Base-by-base conservation (phyloP, 2,113 vertebrate species). In the Syngnathus floridae region DNA sequence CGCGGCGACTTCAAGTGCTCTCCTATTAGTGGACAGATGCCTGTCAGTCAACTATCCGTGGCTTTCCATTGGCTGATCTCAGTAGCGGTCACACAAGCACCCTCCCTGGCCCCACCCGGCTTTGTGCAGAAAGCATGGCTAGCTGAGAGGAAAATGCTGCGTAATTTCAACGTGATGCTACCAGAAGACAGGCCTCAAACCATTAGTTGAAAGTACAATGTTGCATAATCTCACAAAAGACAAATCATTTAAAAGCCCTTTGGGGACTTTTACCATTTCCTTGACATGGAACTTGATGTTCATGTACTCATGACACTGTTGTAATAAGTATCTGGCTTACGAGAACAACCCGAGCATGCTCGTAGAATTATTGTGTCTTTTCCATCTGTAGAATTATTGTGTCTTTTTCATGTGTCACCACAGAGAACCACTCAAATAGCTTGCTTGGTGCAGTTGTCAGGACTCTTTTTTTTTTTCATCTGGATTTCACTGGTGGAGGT, bases 41-140 rank as follows among this genome's bases (percentile, higher is more conserved):
- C 22, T 43, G 67, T 75, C 84, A 61, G 22, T 79, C 43, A 48
- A 4, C 19, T 1, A 7, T 48, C 12, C 0, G 0, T 1, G 8
- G 31, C 7, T 79, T 82, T 0, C 72, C 68, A 88, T 88, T 91
- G 87, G 87, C 31, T 17, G 58, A 61, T 17, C 0, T 0, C 0
- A 26, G 21, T 2, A 60, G 12, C 46, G n/a, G 64, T 61, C 2
- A 0, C 22, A 64, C 40, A 8, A 19, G 2, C 82, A 71, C 16
- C 74, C 83, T 54, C 61, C 36, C 26, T 54, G 72, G 72, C 85
- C 80, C 73, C 88, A 85, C 86, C 88, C 87, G 61, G 70, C 45
- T 8, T 75, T 81, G 76, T 80, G 70, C 63, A 16, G 67, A 41
- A 62, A 66, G 58, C 62, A 77, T 76, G 81, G 79, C 71, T 57